A percentile compares a stretch with the other conserved stretches of the same genome.
These are phyloP conservation scores for Hesperophylax magnus DNA, from an alignment of 1,140 invertebrate species.

Conservation along the genomic window DNA sequence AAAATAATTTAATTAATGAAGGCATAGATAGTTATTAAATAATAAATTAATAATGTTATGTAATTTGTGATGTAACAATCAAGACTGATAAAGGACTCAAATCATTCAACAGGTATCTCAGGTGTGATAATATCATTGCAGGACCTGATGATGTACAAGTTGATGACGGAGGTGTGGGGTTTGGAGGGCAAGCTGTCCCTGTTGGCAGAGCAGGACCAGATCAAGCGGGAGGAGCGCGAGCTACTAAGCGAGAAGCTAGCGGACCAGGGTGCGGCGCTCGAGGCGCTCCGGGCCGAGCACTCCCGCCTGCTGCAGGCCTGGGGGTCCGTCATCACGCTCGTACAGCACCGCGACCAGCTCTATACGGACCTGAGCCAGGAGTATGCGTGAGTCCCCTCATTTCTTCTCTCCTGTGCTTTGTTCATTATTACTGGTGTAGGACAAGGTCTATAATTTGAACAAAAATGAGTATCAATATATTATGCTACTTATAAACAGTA, in stretches of 20 bases:
- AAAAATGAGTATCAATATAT: not conserved
- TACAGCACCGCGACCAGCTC: slow-evolving; percentile 77
- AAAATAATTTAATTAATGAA: no score
- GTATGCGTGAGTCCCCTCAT: slow-evolving; percentile 66
- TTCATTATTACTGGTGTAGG: no score
- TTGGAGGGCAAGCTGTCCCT: slow-evolving; percentile 69
- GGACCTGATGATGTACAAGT: slow-evolving; percentile 71
- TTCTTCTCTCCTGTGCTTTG: not conserved
- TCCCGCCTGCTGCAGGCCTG: slow-evolving; percentile 78
- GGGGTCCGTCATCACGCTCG: slow-evolving; percentile 80
- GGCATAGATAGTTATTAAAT: no score
- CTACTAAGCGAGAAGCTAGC: slow-evolving; percentile 69
- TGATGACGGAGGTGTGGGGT: slow-evolving; percentile 71
- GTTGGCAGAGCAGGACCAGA: slow-evolving; percentile 70
- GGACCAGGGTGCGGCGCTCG: slow-evolving; percentile 78
- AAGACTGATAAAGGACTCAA: not conserved
- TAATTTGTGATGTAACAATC: not conserved
- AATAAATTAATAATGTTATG: no score
- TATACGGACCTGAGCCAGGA: slow-evolving; percentile 73
- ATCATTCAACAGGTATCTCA: not conserved
- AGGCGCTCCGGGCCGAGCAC: slow-evolving; percentile 79
- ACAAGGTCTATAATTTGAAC: not conserved
- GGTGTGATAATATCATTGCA: slow-evolving; percentile 31
- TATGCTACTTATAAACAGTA: no score
- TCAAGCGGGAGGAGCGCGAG: slow-evolving; percentile 71